A percentile compares a stretch with the other conserved stretches of the same genome.
phyloP scores from a whole-genome alignment of 2,113 vertebrate species.

The Galbula dea region DNA sequence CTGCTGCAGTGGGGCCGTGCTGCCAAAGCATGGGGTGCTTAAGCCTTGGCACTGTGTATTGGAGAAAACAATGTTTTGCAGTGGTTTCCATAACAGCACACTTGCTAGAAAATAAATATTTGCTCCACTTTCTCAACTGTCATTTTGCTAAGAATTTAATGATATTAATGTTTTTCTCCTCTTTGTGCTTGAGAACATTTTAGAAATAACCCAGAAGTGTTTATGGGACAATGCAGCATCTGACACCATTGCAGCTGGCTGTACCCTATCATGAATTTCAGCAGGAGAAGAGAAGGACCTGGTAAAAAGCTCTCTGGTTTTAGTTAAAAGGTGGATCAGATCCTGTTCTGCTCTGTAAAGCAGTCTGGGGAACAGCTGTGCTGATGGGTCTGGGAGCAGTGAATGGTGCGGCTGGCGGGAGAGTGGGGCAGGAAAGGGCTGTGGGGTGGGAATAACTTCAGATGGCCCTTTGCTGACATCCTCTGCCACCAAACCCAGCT shows the following conservation, averaged over 20 bases:
- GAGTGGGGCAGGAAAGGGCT: not conserved
- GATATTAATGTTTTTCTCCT: not conserved
- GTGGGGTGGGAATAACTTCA: not conserved
- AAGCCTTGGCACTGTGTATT: accelerated
- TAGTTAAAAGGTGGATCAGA: not conserved
- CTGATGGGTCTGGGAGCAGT: not conserved
- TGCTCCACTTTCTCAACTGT: not conserved
- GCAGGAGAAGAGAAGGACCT: not conserved
- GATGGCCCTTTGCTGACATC: not conserved
- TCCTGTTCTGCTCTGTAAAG: not conserved
- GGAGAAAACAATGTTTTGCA: not conserved
- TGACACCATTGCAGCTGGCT: not conserved
- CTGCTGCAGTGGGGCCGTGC: accelerated
- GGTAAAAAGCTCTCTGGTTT: not conserved
- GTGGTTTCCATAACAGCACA: not conserved
- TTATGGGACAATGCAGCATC: not conserved
- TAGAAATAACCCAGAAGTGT: not conserved
- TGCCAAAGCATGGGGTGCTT: not conserved
- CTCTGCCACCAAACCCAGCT: not conserved
- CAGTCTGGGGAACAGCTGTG: not conserved
- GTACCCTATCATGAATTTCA: not conserved
- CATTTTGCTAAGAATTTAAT: not conserved
- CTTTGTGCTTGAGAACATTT: not conserved
- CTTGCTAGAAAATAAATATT: not conserved
- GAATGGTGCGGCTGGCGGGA: not conserved